These are phyloP conservation scores for Thymelicus acteon DNA, from an alignment of 2,888 invertebrate species.

Conservation along the genomic window DNA sequence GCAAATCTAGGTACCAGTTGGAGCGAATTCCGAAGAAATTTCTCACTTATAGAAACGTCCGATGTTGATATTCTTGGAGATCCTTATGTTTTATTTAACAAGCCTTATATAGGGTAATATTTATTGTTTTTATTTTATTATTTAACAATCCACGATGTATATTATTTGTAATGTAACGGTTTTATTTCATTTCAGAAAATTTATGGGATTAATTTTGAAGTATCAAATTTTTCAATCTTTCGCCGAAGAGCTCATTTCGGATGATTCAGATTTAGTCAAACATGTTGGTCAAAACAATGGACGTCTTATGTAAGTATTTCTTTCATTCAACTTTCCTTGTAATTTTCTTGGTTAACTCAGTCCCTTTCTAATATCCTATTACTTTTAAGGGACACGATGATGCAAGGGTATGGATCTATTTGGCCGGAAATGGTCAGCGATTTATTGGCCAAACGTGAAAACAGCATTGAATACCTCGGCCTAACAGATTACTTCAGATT, in stretches of 20 bases:
- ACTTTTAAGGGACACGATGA: conserved; percentile 71
- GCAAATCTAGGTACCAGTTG: conserved; percentile 73
- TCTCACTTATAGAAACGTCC: conserved; percentile 73
- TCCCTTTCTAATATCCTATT: neutral
- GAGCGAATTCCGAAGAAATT: conserved; percentile 77
- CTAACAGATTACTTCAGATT: conserved; percentile 83
- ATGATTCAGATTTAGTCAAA: conserved; percentile 72
- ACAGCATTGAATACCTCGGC: conserved; percentile 77
- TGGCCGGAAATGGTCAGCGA: conserved; percentile 81
- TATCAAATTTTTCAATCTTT: conserved; percentile 84
- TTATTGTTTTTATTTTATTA: neutral
- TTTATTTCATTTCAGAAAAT: conserved; percentile 68
- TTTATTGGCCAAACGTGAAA: conserved; percentile 73
- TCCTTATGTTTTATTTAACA: conserved; percentile 78
- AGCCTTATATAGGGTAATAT: conserved; percentile 82
- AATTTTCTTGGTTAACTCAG: neutral
- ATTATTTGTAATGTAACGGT: neutral
- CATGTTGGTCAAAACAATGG: conserved; percentile 70
- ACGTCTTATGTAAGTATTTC: conserved; percentile 68
- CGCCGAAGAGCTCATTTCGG: conserved; percentile 74
- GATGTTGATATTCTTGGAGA: conserved; percentile 81
- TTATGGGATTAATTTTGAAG: conserved; percentile 82
- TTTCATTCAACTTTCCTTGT: neutral
- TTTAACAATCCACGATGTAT: no score
- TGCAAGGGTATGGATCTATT: conserved; percentile 70